Conservation (phyloP, 2,113 vertebrate species). For the Mola mola region DNA sequence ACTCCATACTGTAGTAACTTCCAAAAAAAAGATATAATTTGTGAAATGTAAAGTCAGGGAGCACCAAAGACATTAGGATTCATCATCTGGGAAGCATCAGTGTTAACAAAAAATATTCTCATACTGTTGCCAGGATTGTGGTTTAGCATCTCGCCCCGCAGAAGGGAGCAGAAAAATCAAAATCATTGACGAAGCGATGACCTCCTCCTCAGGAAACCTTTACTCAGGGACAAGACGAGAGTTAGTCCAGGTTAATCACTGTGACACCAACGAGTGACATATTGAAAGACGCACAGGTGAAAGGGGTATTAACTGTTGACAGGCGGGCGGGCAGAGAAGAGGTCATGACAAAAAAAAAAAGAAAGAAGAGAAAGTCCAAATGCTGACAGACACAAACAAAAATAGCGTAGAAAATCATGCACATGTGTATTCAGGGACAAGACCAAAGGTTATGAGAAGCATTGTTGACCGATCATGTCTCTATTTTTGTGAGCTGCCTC, state of each 20-base stretch:
- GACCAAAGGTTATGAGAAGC: conserved; percentile 62
- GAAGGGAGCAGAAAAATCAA: background rate
- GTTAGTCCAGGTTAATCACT: too few species aligned
- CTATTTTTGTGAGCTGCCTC: conserved; percentile 53
- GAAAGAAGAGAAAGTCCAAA: conserved; percentile 35
- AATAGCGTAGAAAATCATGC: conserved; percentile 48
- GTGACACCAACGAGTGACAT: conserved; percentile 1
- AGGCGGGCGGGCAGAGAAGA: conserved; percentile 31
- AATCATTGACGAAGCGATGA: conserved; percentile 11
- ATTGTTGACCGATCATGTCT: conserved; percentile 74
- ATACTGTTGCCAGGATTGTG: too few species aligned
- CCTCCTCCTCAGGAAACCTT: conserved; percentile 10
- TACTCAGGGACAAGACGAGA: background rate
- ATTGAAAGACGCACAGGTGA: background rate
- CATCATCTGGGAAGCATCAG: too few species aligned
- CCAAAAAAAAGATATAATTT: too few species aligned
- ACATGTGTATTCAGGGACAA: conserved; percentile 1
- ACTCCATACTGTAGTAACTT: too few species aligned
- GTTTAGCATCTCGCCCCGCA: background rate
- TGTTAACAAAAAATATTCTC: too few species aligned
- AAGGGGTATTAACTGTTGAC: conserved; percentile 19
- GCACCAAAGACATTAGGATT: too few species aligned
- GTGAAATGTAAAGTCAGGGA: too few species aligned
- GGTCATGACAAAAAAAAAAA: background rate
- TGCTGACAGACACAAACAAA: conserved; percentile 36